phyloP scores from a whole-genome alignment of 2,888 invertebrate species.

The Hydraecia micacea region DNA sequence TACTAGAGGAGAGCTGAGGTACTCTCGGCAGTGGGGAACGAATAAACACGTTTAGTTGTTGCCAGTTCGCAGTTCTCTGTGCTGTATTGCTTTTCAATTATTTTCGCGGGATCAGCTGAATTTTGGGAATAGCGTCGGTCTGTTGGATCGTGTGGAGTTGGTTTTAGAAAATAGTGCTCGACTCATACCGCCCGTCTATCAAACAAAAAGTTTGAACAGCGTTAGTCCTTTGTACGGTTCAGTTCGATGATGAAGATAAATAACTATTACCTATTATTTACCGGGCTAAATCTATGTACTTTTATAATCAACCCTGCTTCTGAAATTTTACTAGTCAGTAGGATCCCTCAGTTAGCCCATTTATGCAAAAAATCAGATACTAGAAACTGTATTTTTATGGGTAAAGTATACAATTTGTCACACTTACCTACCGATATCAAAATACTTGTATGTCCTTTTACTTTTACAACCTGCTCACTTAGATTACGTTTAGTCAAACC shows the following conservation, averaged over 20 bases:
- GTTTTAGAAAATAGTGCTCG: slow-evolving; percentile 20
- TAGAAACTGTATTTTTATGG: neutral
- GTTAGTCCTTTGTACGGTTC: slow-evolving; percentile 2
- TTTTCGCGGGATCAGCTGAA: slow-evolving; percentile 43
- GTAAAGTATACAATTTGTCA: neutral
- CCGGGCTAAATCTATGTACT: too few species aligned
- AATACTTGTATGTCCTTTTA: neutral
- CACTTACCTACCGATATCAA: neutral
- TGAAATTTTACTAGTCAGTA: neutral
- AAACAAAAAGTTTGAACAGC: slow-evolving; percentile 18
- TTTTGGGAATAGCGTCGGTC: slow-evolving; percentile 23
- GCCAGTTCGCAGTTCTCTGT: slow-evolving; percentile 51
- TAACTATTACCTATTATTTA: neutral
- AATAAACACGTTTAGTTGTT: slow-evolving; percentile 61
- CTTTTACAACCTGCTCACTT: neutral
- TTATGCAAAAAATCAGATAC: too few species aligned
- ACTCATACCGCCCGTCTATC: neutral
- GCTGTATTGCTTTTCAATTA: slow-evolving; percentile 62
- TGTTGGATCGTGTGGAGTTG: slow-evolving; percentile 31
- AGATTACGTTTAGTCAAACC: neutral
- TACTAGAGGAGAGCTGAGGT: slow-evolving; percentile 45
- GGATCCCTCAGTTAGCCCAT: neutral
- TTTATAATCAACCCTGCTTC: neutral
- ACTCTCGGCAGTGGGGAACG: slow-evolving; percentile 49
- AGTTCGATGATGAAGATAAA: neutral